Conservation (phyloP, 2,888 invertebrate genomes). For the Ormyrus thymus region DNA sequence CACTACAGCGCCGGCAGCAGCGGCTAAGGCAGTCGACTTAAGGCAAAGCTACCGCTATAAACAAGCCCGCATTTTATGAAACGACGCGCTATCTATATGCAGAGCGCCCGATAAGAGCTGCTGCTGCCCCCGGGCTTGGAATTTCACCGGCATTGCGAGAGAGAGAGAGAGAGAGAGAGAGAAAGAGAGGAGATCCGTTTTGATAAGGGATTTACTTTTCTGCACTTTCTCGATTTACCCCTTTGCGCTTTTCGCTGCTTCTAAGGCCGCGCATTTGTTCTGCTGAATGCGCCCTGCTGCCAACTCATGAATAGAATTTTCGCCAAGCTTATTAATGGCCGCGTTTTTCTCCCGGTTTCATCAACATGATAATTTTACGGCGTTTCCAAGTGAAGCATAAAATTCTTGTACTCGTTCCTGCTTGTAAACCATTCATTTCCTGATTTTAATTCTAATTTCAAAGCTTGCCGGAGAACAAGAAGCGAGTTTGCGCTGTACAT, state of each 20-base stretch:
- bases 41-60: constrained; percentile 61
- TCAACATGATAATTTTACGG: neutral
- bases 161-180: neutral
- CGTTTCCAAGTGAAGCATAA: too few relatives aligned
- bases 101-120: constrained; percentile 59
- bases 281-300: neutral
- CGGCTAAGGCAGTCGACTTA: constrained; percentile 61
- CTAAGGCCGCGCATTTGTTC: neutral
- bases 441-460: too few relatives aligned
- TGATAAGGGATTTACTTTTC: constrained; percentile 43
- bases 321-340: neutral
- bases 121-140: constrained; percentile 36
- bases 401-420: neutral
- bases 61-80: constrained; percentile 63
- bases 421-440: too few relatives aligned
- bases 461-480: neutral
- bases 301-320: constrained; percentile 23
- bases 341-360: neutral
- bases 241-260: neutral
- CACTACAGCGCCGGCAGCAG: constrained; percentile 54
- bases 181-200: neutral
- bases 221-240: constrained; percentile 32
- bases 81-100: constrained; percentile 58
- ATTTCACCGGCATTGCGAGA: constrained; percentile 12
- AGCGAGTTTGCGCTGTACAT: too few relatives aligned